Evolutionary conservation across 2,113 vertebrate species (phyloP), one percentile per base, ranked within the genome.

Genomic region (Fregetta grallaria): DNA sequence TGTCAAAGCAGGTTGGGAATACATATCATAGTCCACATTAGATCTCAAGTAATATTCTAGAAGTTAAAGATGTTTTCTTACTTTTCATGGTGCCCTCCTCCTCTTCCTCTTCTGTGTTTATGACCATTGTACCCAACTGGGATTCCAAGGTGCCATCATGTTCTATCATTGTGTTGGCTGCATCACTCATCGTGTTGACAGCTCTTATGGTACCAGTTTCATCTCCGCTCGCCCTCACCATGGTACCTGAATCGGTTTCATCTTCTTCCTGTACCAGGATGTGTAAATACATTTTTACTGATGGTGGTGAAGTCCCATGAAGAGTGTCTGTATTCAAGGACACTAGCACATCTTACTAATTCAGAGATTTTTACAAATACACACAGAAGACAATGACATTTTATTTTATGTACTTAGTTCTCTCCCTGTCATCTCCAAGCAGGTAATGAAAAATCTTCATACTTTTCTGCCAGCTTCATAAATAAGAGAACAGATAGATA

Each of bases 41-140:
- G 11, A 1, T 8, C 12, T 45, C 32, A 42, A 59, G 32, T 6
- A 36, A 67, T 30, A 36, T 8, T 74, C 66, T 18, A 26, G 1
- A 67, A 29, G 20, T 42, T 81, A 73, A 63, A 94, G 65, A 52
- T 5, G 36, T 15, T 77, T 95, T 89, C 99, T 98, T 98, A 99
- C 98, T 98, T 97, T 99, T 99, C 99, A 99, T 99, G 10, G 99
- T 99, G 21, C 99, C 99, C 21, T 99, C 99, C 70, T 98, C 98
- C 63, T 99, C 99, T 21, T 99, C 99, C 0, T 99, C 99, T 19
- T 99, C 99, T 0, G 97, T 70, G 96, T 99, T 99, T 96, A 99
- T 99, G 94, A 99, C 99, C 99, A 99, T 99, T 63, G 99, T 99
- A 58, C 99, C 99, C 92, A 99, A 92, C 90, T 99, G 98, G 1